Percentiles rank a stretch among this genome's conserved stretches.
These are phyloP conservation scores for Allacma fusca DNA, from an alignment of 2,888 invertebrate genomes.

Conservation along the genomic window DNA sequence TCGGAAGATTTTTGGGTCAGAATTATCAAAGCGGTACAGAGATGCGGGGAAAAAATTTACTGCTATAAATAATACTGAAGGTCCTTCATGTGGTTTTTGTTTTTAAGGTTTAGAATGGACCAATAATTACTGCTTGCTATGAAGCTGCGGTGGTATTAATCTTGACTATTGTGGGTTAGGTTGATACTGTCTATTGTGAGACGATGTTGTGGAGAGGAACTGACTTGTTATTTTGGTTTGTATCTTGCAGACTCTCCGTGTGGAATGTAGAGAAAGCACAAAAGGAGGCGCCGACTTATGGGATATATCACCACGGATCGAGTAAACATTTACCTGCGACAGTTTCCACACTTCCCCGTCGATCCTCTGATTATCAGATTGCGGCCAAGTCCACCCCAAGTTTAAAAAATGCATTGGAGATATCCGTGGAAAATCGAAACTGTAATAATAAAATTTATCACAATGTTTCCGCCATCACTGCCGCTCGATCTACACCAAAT, in stretches of 20 bases:
- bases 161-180: too few species aligned
- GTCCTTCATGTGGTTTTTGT: constrained; percentile 7
- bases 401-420: constrained; percentile 45
- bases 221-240: constrained; percentile 17
- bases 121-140: constrained; percentile 1
- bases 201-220: background rate
- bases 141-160: background rate
- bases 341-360: constrained; percentile 52
- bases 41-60: constrained; percentile 1
- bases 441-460: constrained; percentile 28
- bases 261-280: constrained; percentile 46
- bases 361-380: constrained; percentile 47
- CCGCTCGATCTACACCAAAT: constrained; percentile 67
- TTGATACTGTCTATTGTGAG: too few species aligned
- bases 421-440: constrained; percentile 35
- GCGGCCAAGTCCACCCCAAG: constrained; percentile 57
- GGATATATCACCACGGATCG: constrained; percentile 38
- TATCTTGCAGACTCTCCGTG: constrained; percentile 42
- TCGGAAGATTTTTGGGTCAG: constrained; percentile 30
- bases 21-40: constrained; percentile 15
- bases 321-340: constrained; percentile 28
- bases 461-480: constrained; percentile 51
- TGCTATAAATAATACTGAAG: background rate
- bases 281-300: constrained; percentile 36
- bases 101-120: background rate